These are phyloP conservation scores for Microctenopoma steveboyesi DNA, from an alignment of 2,797 vertebrate genomes.

Conservation along the genomic window DNA sequence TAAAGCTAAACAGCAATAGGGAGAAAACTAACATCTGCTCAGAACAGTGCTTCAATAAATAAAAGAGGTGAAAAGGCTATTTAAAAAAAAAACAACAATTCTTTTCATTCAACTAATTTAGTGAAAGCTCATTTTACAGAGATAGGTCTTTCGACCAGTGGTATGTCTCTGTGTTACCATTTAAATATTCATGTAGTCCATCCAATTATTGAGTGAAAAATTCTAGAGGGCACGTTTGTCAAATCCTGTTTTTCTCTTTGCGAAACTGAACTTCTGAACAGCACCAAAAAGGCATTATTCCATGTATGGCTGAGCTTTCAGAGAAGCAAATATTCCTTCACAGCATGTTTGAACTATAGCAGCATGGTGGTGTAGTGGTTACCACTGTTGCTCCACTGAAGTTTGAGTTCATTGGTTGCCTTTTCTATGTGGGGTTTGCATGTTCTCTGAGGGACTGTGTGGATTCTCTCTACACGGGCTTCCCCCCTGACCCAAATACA, in stretches of 20 bases:
- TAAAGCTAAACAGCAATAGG: conserved; percentile 51
- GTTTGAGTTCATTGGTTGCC: too few species aligned
- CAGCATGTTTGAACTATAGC: conserved; percentile 29
- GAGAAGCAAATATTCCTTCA: conserved; percentile 25
- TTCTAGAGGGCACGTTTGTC: conserved; percentile 46
- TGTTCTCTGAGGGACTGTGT: too few species aligned
- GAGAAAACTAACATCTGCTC: conserved; percentile 58
- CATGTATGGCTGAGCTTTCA: conserved; percentile 38
- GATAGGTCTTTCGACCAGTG: conserved; percentile 59
- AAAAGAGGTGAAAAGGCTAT: not conserved
- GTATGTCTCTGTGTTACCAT: conserved; percentile 44
- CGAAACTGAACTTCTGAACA: conserved; percentile 33
- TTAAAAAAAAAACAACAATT: not conserved
- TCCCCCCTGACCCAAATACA: too few species aligned
- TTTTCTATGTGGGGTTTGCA: too few species aligned
- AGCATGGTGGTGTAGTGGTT: too few species aligned
- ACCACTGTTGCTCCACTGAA: too few species aligned
- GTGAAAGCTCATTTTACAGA: conserved; percentile 40
- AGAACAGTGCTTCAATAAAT: conserved; percentile 42
- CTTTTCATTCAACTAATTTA: conserved; percentile 65
- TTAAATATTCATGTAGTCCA: conserved; percentile 59
- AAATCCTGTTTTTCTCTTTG: conserved; percentile 47
- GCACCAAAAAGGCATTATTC: conserved; percentile 12
- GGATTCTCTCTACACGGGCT: too few species aligned
- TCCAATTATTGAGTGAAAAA: conserved; percentile 46